Conservation (phyloP, 2,113 vertebrate species). For the Cyanistes caeruleus region DNA sequence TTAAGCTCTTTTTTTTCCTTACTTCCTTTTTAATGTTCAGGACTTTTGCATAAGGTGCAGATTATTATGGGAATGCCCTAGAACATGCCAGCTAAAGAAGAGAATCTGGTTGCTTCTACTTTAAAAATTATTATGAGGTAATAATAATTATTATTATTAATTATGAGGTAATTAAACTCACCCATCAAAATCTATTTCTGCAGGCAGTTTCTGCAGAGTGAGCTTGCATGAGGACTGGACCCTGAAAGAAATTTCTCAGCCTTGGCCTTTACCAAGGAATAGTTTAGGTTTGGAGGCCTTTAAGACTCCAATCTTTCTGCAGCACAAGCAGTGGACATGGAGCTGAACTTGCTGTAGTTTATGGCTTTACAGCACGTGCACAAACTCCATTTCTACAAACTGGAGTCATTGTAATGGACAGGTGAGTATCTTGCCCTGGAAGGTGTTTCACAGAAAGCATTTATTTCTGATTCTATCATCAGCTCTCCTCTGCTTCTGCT, state of each 20-base stretch:
- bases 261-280: not conserved
- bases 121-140: not conserved
- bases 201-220: not conserved
- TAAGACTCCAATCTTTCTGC: not conserved
- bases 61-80: not conserved
- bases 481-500: not conserved
- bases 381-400: not conserved
- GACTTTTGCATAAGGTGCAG: not conserved
- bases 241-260: not conserved
- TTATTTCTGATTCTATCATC: not conserved
- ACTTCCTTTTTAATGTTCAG: not conserved
- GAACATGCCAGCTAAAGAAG: not conserved
- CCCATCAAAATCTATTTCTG: not conserved
- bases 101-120: not conserved
- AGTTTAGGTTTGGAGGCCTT: not conserved
- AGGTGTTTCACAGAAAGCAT: not conserved
- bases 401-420: not conserved
- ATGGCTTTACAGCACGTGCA: not conserved
- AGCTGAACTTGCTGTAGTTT: fast-evolving
- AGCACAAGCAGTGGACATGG: not conserved
- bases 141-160: too few species aligned
- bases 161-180: not conserved
- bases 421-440: not conserved
- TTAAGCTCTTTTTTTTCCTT: not conserved
- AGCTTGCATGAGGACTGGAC: not conserved